These are phyloP conservation scores for Serinus canaria DNA, from an alignment of 2,113 vertebrate genomes.

Conservation along the genomic window DNA sequence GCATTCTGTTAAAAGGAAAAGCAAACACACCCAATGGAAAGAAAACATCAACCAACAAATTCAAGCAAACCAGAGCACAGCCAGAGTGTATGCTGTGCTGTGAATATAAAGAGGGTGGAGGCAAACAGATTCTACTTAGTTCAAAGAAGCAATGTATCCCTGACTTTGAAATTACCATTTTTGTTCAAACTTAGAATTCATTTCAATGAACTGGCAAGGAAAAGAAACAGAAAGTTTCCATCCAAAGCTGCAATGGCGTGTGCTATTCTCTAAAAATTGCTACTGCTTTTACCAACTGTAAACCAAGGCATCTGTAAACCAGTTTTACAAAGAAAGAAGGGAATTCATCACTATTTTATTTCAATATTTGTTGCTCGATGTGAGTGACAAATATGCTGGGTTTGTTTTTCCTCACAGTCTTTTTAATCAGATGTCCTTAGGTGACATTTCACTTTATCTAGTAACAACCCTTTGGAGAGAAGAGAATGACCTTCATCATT, in stretches of 20 bases:
- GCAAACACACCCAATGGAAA: background rate
- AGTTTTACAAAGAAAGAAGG: background rate
- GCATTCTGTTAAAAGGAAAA: background rate
- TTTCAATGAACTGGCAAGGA: conserved; percentile 13
- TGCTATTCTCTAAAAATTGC: background rate
- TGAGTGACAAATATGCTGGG: conserved; percentile 22
- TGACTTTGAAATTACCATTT: conserved; percentile 48
- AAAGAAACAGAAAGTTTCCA: conserved; percentile 37
- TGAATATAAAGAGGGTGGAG: background rate
- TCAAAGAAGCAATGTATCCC: conserved; percentile 25
- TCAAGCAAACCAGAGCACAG: background rate
- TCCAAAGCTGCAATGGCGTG: background rate
- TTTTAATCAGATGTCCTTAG: conserved; percentile 62
- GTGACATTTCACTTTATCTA: conserved; percentile 62
- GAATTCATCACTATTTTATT: background rate
- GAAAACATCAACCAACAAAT: background rate
- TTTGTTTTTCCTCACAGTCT: conserved; percentile 16
- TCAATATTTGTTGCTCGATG: conserved; percentile 10
- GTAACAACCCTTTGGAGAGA: conserved; percentile 39
- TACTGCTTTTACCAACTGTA: background rate
- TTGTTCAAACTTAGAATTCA: conserved; percentile 49
- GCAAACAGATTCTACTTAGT: conserved; percentile 16
- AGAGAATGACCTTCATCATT: conserved; percentile 53
- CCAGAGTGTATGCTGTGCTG: background rate
- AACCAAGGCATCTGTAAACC: background rate